Conservation (phyloP, 2,113 vertebrate genomes). For the Neodon shergylaensis region DNA sequence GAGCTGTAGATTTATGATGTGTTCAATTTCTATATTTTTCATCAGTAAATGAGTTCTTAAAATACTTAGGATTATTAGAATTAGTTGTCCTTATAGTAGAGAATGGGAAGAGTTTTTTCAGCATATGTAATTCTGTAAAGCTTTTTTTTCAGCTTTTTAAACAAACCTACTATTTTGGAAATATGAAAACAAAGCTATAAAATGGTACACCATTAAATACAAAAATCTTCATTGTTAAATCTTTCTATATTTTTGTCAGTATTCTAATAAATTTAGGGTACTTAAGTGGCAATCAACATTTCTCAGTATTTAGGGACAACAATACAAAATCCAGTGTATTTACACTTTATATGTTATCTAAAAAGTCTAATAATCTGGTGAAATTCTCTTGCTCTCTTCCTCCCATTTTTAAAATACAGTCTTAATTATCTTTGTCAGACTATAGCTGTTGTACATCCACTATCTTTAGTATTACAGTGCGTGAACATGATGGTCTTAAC, state of each 20-base stretch:
- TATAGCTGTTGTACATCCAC: slow-evolving; percentile 39
- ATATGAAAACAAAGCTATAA: slow-evolving; percentile 33
- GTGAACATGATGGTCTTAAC: slow-evolving; percentile 67
- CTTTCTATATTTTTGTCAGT: neutral
- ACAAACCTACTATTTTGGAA: slow-evolving; percentile 20
- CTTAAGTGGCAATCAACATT: neutral
- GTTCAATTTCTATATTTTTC: neutral
- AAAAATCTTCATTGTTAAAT: neutral
- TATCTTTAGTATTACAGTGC: slow-evolving; percentile 58
- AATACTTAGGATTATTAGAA: slow-evolving; percentile 36
- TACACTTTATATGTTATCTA: slow-evolving; percentile 14
- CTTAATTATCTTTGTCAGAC: slow-evolving; percentile 74
- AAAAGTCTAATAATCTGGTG: slow-evolving; percentile 57
- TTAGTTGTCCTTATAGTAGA: neutral
- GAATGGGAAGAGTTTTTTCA: neutral
- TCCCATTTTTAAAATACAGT: slow-evolving; percentile 48
- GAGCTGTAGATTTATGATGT: neutral
- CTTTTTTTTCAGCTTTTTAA: neutral
- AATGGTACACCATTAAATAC: neutral
- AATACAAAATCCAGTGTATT: slow-evolving; percentile 33
- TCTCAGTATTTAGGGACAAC: neutral
- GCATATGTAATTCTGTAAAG: neutral
- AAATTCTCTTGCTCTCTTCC: neutral
- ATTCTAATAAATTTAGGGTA: neutral
- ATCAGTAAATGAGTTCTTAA: slow-evolving; percentile 1